Evolutionary conservation across 2,113 vertebrate species (phyloP), one percentile per base, ranked within the genome.

Genomic region (Hypomesus transpacificus): DNA sequence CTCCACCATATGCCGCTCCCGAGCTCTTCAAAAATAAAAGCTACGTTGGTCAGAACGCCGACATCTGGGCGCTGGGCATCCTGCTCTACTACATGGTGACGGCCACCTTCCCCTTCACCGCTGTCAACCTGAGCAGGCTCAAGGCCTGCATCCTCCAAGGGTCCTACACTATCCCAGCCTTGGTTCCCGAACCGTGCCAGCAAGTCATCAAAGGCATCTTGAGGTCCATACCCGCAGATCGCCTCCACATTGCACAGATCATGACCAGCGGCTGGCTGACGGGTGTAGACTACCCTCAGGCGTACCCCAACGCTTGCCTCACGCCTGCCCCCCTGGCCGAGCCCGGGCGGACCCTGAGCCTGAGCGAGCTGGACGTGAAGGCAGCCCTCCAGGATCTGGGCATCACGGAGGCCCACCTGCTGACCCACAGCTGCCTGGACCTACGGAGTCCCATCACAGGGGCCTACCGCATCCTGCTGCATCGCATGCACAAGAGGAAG

Each of bases 31-130:
- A 76, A 52, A 81, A 89, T 2, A 82, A 82, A 51, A 71, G 83
- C 21, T 93, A 91, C 75, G 21, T 68, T 0, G 92, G 91, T 26
- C 85, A 70, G 0, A 77, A 67, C 1, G 89, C 78, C 4, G 90
- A 93, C 39, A 78, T 89, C 2, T 93, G 91, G 91, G 91, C 91
- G 0, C 71, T 93, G 78, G 92, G 91, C 3, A 59, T 93, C 39
- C 70, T 93, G 26, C 89, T 93, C 1, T 92, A 89, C 86, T 93
- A 92, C 75, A 93, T 90, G 89, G 83, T 85, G 59, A 91, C 89
- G 0, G 90, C 85, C 14, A 78, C 79, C 1, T 77, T 92, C 85
- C 92, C 92, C 0, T 93, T 93, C 74, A 85, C 78, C 61, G 91
- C 84, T 3, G 34, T 83, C 14, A 88, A 70, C 76, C 86, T 90